Evolutionary conservation across 53 echinoderm and acorn worm species (phyloP).

Genomic region (Antedon mediterranea): DNA sequence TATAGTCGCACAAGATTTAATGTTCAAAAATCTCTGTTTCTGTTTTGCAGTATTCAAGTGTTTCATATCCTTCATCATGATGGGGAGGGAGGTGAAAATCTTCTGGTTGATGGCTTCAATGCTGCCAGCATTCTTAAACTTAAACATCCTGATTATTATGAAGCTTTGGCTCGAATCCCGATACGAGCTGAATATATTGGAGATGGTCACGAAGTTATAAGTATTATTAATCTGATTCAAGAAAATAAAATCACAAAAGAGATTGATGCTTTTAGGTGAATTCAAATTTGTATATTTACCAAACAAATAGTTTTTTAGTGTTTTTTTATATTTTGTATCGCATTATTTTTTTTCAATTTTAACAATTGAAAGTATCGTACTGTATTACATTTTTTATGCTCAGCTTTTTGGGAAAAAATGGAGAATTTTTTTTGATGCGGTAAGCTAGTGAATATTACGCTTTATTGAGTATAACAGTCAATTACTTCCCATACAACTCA

Average conservation of each 20-base stretch:
- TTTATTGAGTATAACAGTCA: no score
- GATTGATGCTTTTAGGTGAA: constrained; percentile 49
- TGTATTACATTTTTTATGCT: no score
- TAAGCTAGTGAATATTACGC: no score
- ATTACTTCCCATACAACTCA: no score
- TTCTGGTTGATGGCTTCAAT: constrained; percentile 65
- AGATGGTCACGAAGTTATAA: constrained; percentile 14
- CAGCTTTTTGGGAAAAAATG: no score
- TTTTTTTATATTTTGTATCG: background rate
- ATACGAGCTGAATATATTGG: constrained; percentile 37
- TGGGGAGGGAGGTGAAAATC: constrained; percentile 53
- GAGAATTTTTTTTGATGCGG: no score
- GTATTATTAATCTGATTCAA: constrained; percentile 15
- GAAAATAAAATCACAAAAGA: constrained; percentile 37
- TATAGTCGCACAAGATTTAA: no score
- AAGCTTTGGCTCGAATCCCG: constrained; percentile 31
- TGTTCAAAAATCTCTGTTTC: no score
- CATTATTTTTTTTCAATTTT: background rate
- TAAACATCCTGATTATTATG: constrained; percentile 49
- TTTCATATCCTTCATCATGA: constrained; percentile 40
- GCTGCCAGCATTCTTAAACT: constrained; percentile 39
- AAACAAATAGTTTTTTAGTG: background rate
- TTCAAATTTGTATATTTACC: background rate
- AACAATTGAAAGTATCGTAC: no score
- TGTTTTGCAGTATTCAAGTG: constrained; percentile 31